phyloP scores from a whole-genome alignment of 1,140 invertebrate genomes.

The Zophobas atratus region DNA sequence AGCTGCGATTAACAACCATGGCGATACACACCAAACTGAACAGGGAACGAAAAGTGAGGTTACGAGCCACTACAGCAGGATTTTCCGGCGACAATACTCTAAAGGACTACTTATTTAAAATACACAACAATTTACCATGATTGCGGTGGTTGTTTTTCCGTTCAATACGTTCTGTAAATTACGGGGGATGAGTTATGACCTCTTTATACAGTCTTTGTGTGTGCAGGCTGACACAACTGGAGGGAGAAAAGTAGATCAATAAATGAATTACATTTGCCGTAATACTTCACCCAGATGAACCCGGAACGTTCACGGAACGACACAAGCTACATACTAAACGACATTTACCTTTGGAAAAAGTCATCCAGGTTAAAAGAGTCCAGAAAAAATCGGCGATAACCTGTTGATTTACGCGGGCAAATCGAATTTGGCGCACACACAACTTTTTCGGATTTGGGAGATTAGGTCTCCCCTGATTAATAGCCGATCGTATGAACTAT shows the following conservation, averaged over 20 bases:
- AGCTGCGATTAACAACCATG: slow-evolving; percentile 20
- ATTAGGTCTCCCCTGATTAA: slow-evolving; percentile 21
- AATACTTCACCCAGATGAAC: slow-evolving; percentile 62
- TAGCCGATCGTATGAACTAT: slow-evolving; percentile 23
- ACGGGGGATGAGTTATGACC: slow-evolving; percentile 53
- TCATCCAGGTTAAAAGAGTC: not conserved
- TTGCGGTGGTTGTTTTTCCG: not conserved
- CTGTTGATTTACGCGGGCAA: slow-evolving; percentile 48
- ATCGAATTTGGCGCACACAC: slow-evolving; percentile 6
- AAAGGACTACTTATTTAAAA: slow-evolving; percentile 7
- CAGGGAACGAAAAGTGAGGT: slow-evolving; percentile 45
- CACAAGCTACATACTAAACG: slow-evolving; percentile 11
- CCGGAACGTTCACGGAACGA: slow-evolving; percentile 43
- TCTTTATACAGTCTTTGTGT: slow-evolving; percentile 57
- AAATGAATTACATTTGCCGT: slow-evolving; percentile 67
- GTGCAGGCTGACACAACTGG: slow-evolving; percentile 58
- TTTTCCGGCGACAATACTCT: not conserved
- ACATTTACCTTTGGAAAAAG: slow-evolving; percentile 1
- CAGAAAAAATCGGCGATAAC: slow-evolving; percentile 42
- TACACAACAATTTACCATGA: slow-evolving; percentile 39
- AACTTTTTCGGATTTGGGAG: slow-evolving; percentile 38
- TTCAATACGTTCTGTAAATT: slow-evolving; percentile 15
- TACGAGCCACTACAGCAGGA: slow-evolving; percentile 17
- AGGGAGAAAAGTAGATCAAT: slow-evolving; percentile 67
- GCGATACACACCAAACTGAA: slow-evolving; percentile 7